A percentile compares a stretch with the other conserved stretches of the same genome.
Conservation (phyloP, 2,113 vertebrate genomes). For the Leptodactylus fuscus region DNA sequence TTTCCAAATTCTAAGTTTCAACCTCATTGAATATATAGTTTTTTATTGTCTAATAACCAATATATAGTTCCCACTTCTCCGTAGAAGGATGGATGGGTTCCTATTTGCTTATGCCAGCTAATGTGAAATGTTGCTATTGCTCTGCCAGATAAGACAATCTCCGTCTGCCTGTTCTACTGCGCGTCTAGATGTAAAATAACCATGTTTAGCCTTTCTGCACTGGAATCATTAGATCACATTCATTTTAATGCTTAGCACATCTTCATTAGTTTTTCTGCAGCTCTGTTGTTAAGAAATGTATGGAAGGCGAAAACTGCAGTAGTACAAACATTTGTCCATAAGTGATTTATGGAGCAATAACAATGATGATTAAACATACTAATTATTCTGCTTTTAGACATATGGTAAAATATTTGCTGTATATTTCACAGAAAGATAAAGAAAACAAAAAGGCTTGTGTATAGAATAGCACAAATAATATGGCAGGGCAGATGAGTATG, state of each 20-base stretch:
- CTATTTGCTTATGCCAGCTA: not conserved
- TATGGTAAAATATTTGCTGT: not conserved
- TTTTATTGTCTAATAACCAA: not conserved
- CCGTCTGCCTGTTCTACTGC: not conserved
- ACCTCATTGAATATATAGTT: not conserved
- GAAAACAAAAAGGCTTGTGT: not conserved
- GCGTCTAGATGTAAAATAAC: not conserved
- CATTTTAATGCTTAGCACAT: constrained; percentile 24
- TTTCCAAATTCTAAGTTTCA: not conserved
- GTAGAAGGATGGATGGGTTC: not conserved
- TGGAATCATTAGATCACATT: constrained; percentile 14
- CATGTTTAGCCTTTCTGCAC: not conserved
- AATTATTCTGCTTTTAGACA: not conserved
- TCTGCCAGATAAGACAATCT: not conserved
- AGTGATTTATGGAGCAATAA: not conserved
- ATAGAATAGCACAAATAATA: not conserved
- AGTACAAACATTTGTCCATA: not conserved
- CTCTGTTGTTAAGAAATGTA: not conserved
- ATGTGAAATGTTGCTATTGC: not conserved
- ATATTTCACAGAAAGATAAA: not conserved
- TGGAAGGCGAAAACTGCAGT: not conserved
- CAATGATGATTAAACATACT: not conserved
- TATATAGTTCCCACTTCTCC: not conserved
- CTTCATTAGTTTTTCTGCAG: constrained; percentile 17
- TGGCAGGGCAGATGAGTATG: not conserved